phyloP scores from a whole-genome alignment of 2,113 vertebrate genomes.

The Baryphthengus martii region DNA sequence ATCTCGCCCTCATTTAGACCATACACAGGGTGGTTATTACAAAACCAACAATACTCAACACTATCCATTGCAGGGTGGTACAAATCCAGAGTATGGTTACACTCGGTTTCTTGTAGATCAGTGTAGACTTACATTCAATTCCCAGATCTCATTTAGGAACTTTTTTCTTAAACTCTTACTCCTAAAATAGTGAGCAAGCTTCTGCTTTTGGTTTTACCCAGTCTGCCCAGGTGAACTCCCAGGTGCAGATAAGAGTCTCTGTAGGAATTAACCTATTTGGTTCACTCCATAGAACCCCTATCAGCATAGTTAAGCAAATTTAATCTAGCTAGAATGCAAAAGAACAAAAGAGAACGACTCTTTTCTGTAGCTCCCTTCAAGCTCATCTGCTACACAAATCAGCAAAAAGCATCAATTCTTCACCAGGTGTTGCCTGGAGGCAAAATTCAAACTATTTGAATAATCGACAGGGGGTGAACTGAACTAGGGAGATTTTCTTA shows the following conservation, averaged over 20 bases:
- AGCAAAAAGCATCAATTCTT: neutral
- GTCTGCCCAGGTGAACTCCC: neutral
- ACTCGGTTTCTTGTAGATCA: neutral
- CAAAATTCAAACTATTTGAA: neutral
- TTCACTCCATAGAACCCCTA: neutral
- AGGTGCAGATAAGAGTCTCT: neutral
- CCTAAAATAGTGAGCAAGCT: neutral
- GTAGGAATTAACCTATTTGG: neutral
- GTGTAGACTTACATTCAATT: neutral
- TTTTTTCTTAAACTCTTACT: neutral
- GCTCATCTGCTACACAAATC: neutral
- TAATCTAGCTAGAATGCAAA: neutral
- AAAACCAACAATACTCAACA: neutral
- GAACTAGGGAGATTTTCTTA: neutral
- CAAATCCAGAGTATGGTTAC: neutral
- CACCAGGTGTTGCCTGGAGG: neutral
- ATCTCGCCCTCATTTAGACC: neutral
- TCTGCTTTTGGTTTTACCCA: neutral
- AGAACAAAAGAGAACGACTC: neutral
- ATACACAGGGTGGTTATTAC: accelerated
- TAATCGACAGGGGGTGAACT: neutral
- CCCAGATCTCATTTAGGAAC: neutral
- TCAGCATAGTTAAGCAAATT: neutral
- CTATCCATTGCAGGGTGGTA: neutral
- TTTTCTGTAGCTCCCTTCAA: neutral